Evolutionary conservation across 2,797 vertebrate species (phyloP), one percentile per base, ranked within the genome.

Genomic region (Coluber constrictor): DNA sequence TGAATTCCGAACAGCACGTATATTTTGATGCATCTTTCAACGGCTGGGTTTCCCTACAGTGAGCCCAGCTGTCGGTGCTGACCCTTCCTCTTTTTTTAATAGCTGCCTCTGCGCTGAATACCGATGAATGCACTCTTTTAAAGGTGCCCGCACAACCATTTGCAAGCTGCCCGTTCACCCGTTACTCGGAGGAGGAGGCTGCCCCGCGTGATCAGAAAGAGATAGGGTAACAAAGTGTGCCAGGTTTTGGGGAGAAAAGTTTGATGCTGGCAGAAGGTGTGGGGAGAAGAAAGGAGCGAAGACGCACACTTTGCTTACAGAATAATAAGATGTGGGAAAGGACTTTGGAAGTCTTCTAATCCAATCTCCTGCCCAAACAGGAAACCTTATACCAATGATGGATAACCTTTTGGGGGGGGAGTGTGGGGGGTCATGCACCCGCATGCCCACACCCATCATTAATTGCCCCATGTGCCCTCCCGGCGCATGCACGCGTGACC

Each of bases 391-490:
- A 54, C 8, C 51, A 54, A 9, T 10, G 51, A 54, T 54, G 51
- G 51, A 9, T 54, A 54, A 10, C 51, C 51, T 54, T 54, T 54
- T 54, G 10, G 51, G 1, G 51, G 51, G 51, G 9, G 51, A 54
- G 51, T 54, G 51, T 1, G 1, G 0, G 9, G 9, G 9, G 51
- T 54, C 51, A 54, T 0, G 51, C 51, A 10, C 1, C 1, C 9
- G 1, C 9, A 10, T 54, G 51, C 9, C 51, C 51, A 54, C 51
- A 54, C 51, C 51, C 9, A 10, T 54, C 10, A 54, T 54, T 54
- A 9, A 51, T 10, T 54, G 51, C 9, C 9, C 51, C 51, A 1
- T 10, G 51, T 10, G 47, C 51, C 51, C 9, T 1, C 51, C 51
- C 9, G 1, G 51, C 51, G 9, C 51, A 54, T 9, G 8, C 51